Evolutionary conservation across 2,888 invertebrate genomes (phyloP), one percentile per base, ranked within the genome.

Genomic region (Machimus atricapillus): DNA sequence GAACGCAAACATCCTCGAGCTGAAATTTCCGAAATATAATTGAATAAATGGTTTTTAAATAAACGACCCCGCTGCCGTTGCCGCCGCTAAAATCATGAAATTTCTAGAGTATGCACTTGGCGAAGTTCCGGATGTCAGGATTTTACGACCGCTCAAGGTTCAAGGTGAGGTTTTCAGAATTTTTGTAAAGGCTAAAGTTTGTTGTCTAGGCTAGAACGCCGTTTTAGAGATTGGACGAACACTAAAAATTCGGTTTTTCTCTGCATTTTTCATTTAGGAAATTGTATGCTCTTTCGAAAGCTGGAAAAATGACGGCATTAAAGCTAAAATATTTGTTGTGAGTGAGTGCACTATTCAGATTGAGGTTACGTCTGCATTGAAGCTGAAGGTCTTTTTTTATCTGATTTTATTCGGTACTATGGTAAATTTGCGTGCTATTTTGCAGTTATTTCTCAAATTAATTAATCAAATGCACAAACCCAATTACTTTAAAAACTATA

Each of bases 21-120:
- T 40, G 78, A 43, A 40, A 46, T 40, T 78, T 78, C 27, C 16
- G 78, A 23, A 43, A 46, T 78, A 78, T 78, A 78, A 78, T 78
- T 78, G 78, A 78, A 46, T 43, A 43, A 78, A 78, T 78, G 40
- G 43, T 46, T 43, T 78, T 46, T 27, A 78, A 78, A 78, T 78
- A 43, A 76, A 34, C 40, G 31, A 8, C 74, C 12, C 34, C 27
- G 23, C 14, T n/a, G 43, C 43, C 16, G n/a, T 31, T 7, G 74
- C 9, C 34, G 40, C 12, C 34, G n/a, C 37, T 6, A 7, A 14
- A 34, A 37, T 14, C 23, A 1, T 9, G 23, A 8, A 12, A 19
- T 7, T 66, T 66, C 27, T 66, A 8, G 19, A 76, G 8, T 37
- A 12, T 76, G 2, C n/a, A 16, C 74, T 16, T 74, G 74, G 31